Base-by-base conservation (phyloP, 1,140 invertebrate genomes). In the Phocides pigmalion region DNA sequence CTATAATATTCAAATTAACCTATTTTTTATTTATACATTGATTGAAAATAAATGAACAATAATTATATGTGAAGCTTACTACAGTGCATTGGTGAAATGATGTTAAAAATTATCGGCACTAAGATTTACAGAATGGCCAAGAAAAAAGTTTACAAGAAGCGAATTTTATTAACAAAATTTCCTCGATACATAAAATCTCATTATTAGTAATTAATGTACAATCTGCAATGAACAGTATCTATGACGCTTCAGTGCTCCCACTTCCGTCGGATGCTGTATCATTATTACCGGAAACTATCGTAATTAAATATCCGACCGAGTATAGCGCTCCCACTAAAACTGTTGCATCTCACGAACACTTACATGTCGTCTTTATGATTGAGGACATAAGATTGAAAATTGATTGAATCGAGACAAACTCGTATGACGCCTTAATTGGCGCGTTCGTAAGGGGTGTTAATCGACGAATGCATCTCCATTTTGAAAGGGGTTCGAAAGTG, bases 251-350 rank as follows among this genome's bases (percentile, higher is more conserved):
- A 11, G 25, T 19, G 16, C 41, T 44, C 16, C 41, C 15, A 12
- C 25, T 20, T 9, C 20, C 46, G 12, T 32, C 47, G 47, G 47
- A 50, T 32, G 47, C 47, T 14, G 5, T 50, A 28, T 14, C 22
- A 50, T 50, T 28, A 50, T 50, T 50, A 50, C 47, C 47, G 47
- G 47, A 50, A 50, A 50, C 47, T 50, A 50, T 50, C 47, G 22
- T 28, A 50, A 50, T 50, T 50, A 50, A 50, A 50, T 25, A 50
- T 50, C 47, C 47, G 47, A 14, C 22, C 12, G 47, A 50, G 47
- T 14, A 32, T 8, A n/a, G 5, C 19, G 44, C 44, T 22, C 22
- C 11, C 17, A 11, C 44, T 47, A 25, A 25, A 50, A 50, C 22
- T 12, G 47, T 50, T 50, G 22, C 19, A 25, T 3, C 12, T 47